These are phyloP conservation scores for Alviniconcha marisindica DNA, from an alignment of 1,140 invertebrate species.

Conservation along the genomic window DNA sequence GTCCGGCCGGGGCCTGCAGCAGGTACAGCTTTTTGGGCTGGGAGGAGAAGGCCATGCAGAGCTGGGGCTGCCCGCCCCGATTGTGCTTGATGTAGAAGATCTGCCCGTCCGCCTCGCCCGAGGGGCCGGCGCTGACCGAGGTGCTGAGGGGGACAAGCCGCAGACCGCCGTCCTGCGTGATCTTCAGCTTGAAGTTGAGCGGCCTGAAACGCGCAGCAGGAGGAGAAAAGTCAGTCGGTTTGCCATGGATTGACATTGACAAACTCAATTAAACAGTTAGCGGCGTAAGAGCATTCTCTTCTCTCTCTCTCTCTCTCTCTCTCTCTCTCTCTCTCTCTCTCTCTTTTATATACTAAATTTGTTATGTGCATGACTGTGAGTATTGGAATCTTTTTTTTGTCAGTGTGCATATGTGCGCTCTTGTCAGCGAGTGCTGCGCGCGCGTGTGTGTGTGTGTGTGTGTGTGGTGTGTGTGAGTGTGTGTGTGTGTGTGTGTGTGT, in stretches of 20 bases:
- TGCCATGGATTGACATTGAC: neutral
- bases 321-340: no score
- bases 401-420: no score
- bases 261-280: neutral
- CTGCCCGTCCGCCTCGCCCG: no score
- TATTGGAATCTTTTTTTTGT: no score
- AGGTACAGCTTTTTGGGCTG: neutral
- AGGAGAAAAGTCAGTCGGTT: neutral
- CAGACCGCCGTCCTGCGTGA: neutral
- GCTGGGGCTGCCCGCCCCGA: neutral
- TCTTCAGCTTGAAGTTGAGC: constrained; percentile 16
- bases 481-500: constrained; percentile 18
- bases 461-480: neutral
- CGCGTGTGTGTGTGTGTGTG: no score
- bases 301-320: no score
- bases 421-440: no score
- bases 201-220: constrained; percentile 9
- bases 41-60: neutral
- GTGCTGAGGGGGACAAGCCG: neutral
- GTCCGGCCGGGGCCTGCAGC: constrained; percentile 5
- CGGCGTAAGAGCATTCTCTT: neutral
- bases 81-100: neutral
- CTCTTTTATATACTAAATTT: no score
- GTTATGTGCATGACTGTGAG: no score
- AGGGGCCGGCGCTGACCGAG: no score